These are phyloP conservation scores for Pseudanteris insignis DNA, from an alignment of 2,888 invertebrate species.

Conservation along the genomic window DNA sequence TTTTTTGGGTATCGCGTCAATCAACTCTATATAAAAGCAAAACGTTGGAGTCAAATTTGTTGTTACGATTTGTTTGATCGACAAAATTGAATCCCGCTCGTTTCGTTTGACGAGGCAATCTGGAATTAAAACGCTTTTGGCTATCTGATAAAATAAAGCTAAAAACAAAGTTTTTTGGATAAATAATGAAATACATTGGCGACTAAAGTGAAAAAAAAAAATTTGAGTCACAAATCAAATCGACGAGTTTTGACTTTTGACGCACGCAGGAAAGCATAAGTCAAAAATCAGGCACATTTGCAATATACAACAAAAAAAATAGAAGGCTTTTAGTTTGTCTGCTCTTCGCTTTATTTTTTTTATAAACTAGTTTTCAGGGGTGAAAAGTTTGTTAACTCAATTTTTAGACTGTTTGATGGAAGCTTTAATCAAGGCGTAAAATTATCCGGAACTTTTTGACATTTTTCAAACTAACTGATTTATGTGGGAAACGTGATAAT, in stretches of 20 bases:
- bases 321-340: neutral
- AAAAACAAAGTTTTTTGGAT: constrained; percentile 39
- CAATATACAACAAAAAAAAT: neutral
- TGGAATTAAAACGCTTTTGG: constrained; percentile 44
- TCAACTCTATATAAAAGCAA: constrained; percentile 42
- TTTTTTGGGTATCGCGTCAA: constrained; percentile 37
- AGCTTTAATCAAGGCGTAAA: constrained; percentile 26
- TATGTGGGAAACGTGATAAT: too few species aligned
- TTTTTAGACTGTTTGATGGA: constrained; percentile 21
- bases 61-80: constrained; percentile 47
- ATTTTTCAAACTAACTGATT: constrained; percentile 7
- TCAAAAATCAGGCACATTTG: constrained; percentile 18
- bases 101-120: constrained; percentile 45
- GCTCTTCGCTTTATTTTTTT: constrained; percentile 1
- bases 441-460: constrained; percentile 14
- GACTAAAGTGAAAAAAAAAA: constrained; percentile 8
- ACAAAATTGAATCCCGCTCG: constrained; percentile 42
- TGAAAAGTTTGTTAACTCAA: constrained; percentile 22
- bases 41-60: constrained; percentile 43
- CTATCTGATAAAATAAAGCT: constrained; percentile 33
- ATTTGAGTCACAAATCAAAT: constrained; percentile 24
- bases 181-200: constrained; percentile 43
- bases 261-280: constrained; percentile 8
- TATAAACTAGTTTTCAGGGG: constrained; percentile 2
- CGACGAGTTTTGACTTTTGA: constrained; percentile 13